phyloP scores from a whole-genome alignment of 2,113 vertebrate species.

The Tyto alba region DNA sequence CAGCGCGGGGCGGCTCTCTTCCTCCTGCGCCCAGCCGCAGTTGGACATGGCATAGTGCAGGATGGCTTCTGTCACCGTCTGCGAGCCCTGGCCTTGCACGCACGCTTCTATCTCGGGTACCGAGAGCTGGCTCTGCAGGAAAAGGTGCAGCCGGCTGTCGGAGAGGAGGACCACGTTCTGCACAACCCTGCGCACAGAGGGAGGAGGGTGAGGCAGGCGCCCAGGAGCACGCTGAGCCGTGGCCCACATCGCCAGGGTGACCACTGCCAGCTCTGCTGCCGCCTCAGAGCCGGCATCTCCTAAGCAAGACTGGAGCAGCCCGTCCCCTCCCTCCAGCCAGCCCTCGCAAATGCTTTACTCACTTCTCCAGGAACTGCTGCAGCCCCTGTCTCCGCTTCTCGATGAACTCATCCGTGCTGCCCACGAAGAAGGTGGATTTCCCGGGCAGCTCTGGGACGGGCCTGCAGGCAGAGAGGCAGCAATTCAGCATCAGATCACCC shows the following conservation, averaged over 20 bases:
- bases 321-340: not conserved
- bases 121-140: conserved; percentile 94
- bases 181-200: conserved; percentile 74
- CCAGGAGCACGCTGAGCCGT: not conserved
- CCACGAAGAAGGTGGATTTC: conserved; percentile 82
- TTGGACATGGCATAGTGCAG: conserved; percentile 88
- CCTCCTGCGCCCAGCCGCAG: conserved; percentile 83
- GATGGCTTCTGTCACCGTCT: conserved; percentile 86
- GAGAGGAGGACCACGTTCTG: conserved; percentile 93
- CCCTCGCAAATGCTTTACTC: not conserved
- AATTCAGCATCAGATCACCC: not conserved
- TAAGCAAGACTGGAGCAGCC: fast-evolving
- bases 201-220: not conserved
- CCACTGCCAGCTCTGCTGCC: not conserved
- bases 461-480: conserved; percentile 51
- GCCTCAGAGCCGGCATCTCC: not conserved
- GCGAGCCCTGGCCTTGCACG: conserved; percentile 83
- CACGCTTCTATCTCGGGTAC: conserved; percentile 88
- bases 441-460: conserved; percentile 91
- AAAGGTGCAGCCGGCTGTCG: conserved; percentile 95
- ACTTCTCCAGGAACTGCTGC: conserved; percentile 91
- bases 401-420: conserved; percentile 86
- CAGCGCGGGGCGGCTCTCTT: conserved; percentile 14
- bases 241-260: not conserved
- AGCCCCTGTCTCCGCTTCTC: conserved; percentile 88